phyloP scores from a whole-genome alignment of 2,113 vertebrate species.

The Anguilla japonica region DNA sequence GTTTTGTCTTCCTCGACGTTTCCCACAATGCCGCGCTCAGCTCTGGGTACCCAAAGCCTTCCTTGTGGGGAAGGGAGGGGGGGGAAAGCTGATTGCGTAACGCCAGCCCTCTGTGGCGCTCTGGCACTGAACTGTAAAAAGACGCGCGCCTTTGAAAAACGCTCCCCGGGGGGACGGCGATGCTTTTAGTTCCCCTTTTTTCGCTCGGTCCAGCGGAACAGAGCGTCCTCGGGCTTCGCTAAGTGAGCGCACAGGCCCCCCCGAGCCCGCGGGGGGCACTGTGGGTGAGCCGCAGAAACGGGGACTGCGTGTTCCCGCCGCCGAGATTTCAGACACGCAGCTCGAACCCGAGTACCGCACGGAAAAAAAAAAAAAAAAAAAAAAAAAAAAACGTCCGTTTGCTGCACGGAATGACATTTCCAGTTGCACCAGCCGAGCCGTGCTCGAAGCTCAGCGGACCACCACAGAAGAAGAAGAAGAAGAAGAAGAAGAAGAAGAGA shows the following conservation, averaged over 20 bases:
- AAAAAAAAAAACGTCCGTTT: too few relatives aligned
- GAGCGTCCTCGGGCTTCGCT: slow-evolving; percentile 31
- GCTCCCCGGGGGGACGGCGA: slow-evolving; percentile 34
- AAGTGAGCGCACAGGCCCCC: slow-evolving; percentile 28
- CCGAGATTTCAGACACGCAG: background rate
- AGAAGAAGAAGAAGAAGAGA: background rate
- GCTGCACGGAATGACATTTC: too few relatives aligned
- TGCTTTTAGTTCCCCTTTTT: slow-evolving; percentile 50
- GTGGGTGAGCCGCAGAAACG: background rate
- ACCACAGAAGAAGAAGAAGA: background rate
- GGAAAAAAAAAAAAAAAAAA: too few relatives aligned
- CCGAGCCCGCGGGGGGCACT: slow-evolving; percentile 20
- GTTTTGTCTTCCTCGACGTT: slow-evolving; percentile 32
- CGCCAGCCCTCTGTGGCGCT: slow-evolving; percentile 39
- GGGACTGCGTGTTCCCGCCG: background rate
- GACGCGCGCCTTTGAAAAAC: slow-evolving; percentile 50
- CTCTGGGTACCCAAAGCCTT: slow-evolving; percentile 9
- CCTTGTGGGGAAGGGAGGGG: too few relatives aligned
- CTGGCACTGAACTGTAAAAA: slow-evolving; percentile 49
- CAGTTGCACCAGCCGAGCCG: too few relatives aligned
- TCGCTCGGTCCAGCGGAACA: slow-evolving; percentile 46
- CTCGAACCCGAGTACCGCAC: too few relatives aligned
- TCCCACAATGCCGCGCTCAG: slow-evolving; percentile 39
- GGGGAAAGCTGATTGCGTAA: slow-evolving; percentile 36
- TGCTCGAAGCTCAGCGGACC: too few relatives aligned